These are phyloP conservation scores for Cyclophora punctaria DNA, from an alignment of 2,888 invertebrate genomes.

Conservation along the genomic window DNA sequence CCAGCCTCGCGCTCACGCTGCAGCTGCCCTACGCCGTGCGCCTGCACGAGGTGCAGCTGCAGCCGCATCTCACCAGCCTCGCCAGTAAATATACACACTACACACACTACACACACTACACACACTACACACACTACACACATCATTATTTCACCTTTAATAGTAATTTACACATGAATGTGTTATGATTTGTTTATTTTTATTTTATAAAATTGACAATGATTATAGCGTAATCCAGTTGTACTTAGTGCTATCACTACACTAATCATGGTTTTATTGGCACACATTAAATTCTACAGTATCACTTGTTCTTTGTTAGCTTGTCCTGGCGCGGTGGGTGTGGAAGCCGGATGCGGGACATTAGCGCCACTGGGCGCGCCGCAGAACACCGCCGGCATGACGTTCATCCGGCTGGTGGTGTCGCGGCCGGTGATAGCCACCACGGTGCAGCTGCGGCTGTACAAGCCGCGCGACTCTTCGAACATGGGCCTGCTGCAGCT, in stretches of 20 bases:
- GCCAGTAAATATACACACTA: constrained; percentile 73
- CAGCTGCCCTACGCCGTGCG: constrained; percentile 91
- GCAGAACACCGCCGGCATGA: constrained; percentile 89
- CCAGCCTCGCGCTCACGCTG: constrained; percentile 90
- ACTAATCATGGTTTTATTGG: too few species aligned
- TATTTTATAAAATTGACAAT: too few species aligned
- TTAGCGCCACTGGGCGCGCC: constrained; percentile 90
- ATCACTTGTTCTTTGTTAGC: constrained; percentile 61
- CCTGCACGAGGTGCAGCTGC: constrained; percentile 89
- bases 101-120: not conserved
- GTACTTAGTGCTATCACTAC: not conserved
- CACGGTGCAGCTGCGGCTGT: constrained; percentile 82
- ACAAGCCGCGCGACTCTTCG: constrained; percentile 91
- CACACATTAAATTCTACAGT: too few species aligned
- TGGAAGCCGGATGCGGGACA: constrained; percentile 89
- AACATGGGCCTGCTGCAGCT: constrained; percentile 93
- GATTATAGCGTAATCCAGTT: too few species aligned
- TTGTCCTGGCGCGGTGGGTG: constrained; percentile 90
- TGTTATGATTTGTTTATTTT: too few species aligned
- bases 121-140: too few species aligned
- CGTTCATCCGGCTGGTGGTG: constrained; percentile 88
- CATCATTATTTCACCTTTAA: too few species aligned
- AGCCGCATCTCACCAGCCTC: constrained; percentile 88
- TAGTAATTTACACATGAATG: too few species aligned
- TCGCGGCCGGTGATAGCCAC: constrained; percentile 90